Evolutionary conservation across 2,113 vertebrate genomes (phyloP).

Genomic region (Hemiscyllium ocellatum): DNA sequence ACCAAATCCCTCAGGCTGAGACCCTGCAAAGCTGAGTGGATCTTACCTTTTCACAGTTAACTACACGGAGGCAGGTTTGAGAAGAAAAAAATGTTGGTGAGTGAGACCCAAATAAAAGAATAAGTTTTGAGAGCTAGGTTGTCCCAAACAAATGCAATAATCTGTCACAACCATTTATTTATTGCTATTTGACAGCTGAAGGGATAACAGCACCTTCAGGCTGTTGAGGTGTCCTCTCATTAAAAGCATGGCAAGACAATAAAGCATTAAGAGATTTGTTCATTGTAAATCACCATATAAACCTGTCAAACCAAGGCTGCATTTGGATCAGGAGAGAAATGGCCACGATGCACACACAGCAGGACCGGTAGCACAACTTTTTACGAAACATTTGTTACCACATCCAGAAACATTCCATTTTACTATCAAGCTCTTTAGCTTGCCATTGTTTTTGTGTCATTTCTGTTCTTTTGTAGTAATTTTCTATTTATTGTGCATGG

Average conservation of each 20-base stretch:
- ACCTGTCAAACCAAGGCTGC: slow-evolving; percentile 26
- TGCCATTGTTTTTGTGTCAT: background rate
- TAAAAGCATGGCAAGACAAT: slow-evolving; percentile 33
- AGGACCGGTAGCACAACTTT: slow-evolving; percentile 1
- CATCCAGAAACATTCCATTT: background rate
- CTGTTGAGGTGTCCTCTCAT: slow-evolving; percentile 33
- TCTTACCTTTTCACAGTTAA: slow-evolving; percentile 29
- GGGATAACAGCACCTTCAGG: slow-evolving; percentile 13
- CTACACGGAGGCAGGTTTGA: background rate
- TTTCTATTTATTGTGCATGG: background rate
- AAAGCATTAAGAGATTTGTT: slow-evolving; percentile 38
- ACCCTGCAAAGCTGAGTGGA: slow-evolving; percentile 9
- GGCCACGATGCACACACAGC: background rate
- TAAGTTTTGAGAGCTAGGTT: background rate
- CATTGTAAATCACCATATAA: slow-evolving; percentile 22
- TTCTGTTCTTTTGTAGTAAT: background rate
- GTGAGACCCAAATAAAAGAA: background rate
- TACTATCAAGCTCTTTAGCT: slow-evolving; percentile 20
- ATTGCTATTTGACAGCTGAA: slow-evolving; percentile 31
- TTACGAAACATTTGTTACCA: background rate
- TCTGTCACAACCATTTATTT: slow-evolving; percentile 22
- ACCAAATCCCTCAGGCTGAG: slow-evolving; percentile 32
- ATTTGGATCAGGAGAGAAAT: slow-evolving; percentile 21
- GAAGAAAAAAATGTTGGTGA: background rate
- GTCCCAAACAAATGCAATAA: slow-evolving; percentile 26